Conservation (phyloP, 2,113 vertebrate genomes). For the Sinocyclocheilus rhinocerous region DNA sequence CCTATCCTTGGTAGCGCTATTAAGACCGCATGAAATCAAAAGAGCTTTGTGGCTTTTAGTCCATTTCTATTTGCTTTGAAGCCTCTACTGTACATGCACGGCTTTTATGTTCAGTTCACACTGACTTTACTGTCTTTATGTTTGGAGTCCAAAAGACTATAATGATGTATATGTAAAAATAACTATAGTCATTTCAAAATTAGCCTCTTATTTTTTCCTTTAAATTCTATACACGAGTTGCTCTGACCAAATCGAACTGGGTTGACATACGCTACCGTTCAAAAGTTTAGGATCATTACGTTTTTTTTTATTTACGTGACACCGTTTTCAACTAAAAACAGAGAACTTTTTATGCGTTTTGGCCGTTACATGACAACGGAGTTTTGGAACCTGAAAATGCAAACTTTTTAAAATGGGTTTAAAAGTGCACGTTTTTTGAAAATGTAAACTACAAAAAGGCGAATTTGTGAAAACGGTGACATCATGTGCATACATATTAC, state of each 20-base stretch:
- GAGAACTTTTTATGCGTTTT: too few species aligned
- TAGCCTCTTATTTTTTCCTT: too few species aligned
- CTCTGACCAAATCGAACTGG: background rate
- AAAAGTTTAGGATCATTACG: background rate
- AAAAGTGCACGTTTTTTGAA: too few species aligned
- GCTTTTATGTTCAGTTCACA: background rate
- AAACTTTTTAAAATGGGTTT: too few species aligned
- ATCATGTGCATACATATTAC: too few species aligned
- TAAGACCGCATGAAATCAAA: conserved; percentile 3
- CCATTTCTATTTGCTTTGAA: background rate
- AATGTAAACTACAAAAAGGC: too few species aligned
- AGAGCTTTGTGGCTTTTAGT: conserved; percentile 24
- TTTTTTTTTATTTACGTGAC: too few species aligned
- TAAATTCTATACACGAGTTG: background rate
- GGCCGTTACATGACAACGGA: too few species aligned
- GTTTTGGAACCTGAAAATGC: too few species aligned
- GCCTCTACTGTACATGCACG: background rate
- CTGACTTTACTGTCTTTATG: conserved; percentile 1
- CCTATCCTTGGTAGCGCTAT: background rate
- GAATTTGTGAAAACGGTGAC: too few species aligned
- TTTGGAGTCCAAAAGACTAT: background rate
- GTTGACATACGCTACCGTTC: background rate
- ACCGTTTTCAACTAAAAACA: too few species aligned
- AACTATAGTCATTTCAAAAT: background rate
- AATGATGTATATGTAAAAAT: background rate